Evolutionary conservation across 2,113 vertebrate genomes (phyloP).

Genomic region (Vanacampus margaritifer): DNA sequence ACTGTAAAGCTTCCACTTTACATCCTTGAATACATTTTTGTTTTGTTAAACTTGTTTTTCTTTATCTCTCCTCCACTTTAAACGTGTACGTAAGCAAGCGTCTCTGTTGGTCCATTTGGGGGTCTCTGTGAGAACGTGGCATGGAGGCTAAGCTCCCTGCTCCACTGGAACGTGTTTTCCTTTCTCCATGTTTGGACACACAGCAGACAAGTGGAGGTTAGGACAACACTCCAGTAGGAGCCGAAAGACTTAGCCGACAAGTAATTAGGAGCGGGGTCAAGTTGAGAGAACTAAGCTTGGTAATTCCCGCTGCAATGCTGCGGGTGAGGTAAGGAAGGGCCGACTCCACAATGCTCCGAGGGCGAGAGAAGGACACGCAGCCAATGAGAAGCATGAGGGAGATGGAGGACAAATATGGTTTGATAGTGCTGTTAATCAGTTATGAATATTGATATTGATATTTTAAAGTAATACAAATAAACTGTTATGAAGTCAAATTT

Average conservation of each 20-base stretch:
- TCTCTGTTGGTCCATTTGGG: slow-evolving; percentile 30
- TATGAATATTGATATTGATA: neutral
- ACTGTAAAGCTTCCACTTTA: too few relatives aligned
- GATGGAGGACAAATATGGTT: neutral
- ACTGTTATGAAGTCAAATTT: neutral
- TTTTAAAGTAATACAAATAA: neutral
- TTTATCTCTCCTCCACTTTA: neutral
- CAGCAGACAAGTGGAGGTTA: slow-evolving; percentile 74
- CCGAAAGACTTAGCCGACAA: slow-evolving; percentile 72
- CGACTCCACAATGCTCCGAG: slow-evolving; percentile 22
- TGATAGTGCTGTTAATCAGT: neutral
- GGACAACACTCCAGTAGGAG: slow-evolving; percentile 69
- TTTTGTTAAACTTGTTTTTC: neutral
- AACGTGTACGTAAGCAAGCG: slow-evolving; percentile 2
- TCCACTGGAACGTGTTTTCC: slow-evolving; percentile 65
- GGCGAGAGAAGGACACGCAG: slow-evolving; percentile 9
- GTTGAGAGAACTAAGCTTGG: slow-evolving; percentile 71
- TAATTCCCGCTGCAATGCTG: slow-evolving; percentile 65
- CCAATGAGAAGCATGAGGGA: neutral
- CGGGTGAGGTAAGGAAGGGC: slow-evolving; percentile 56
- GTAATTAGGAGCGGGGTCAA: slow-evolving; percentile 74
- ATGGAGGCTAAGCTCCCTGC: slow-evolving; percentile 53
- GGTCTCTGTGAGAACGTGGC: slow-evolving; percentile 58
- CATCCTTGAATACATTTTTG: neutral
- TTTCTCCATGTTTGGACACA: slow-evolving; percentile 72